phyloP scores from a whole-genome alignment of 1,140 invertebrate species.

The Triops longicaudatus region DNA sequence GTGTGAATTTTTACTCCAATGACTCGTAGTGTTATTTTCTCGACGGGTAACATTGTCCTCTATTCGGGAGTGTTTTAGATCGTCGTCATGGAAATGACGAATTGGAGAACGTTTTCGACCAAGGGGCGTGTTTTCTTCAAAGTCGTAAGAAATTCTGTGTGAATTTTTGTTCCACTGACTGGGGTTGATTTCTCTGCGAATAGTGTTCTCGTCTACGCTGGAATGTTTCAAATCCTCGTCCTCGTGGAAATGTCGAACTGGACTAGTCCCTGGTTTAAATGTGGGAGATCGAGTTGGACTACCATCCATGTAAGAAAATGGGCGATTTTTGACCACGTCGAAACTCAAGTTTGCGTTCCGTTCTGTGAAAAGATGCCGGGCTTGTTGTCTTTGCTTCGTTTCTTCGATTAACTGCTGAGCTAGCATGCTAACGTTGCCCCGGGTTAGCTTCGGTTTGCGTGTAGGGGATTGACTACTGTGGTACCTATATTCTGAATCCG shows the following conservation, averaged over 20 bases:
- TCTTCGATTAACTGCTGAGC: constrained; percentile 53
- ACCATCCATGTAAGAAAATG: constrained; percentile 57
- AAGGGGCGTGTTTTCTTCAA: no score
- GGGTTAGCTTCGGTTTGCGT: constrained; percentile 52
- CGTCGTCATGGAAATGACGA: background rate
- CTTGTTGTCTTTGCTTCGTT: constrained; percentile 24
- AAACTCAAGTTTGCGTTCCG: constrained; percentile 38
- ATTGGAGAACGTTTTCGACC: no score
- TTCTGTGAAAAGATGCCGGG: constrained; percentile 30
- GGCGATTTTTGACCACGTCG: constrained; percentile 55
- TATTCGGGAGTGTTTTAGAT: no score
- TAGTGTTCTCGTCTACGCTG: background rate
- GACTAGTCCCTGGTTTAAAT: background rate
- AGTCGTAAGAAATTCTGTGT: no score
- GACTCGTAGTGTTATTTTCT: no score
- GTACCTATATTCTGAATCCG: background rate
- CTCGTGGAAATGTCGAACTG: background rate
- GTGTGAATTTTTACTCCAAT: no score
- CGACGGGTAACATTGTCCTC: no score
- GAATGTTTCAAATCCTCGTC: no score
- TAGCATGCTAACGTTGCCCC: constrained; percentile 53
- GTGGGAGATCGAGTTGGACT: constrained; percentile 21
- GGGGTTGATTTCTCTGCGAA: background rate
- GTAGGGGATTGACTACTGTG: constrained; percentile 38
- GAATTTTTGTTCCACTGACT: no score